Evolutionary conservation across 2,888 invertebrate species (phyloP).

Genomic region (Drosophila quinaria): DNA sequence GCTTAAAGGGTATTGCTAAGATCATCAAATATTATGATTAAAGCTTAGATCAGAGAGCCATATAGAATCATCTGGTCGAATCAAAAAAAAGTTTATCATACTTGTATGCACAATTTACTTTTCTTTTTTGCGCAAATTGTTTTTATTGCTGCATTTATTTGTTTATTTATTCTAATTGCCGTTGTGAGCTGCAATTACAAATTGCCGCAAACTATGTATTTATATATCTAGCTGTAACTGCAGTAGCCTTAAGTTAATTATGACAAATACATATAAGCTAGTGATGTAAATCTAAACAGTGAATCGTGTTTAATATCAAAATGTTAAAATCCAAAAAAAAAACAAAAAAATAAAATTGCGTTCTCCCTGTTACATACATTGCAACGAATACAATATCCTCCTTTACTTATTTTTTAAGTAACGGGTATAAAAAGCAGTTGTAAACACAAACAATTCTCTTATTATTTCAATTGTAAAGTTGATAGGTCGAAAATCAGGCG

Average conservation of each 20-base stretch:
- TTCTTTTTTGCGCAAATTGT: neutral
- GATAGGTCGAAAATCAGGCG: too few species aligned
- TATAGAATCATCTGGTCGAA: neutral
- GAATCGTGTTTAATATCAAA: too few species aligned
- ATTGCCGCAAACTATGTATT: neutral
- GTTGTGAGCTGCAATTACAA: slow-evolving; percentile 1
- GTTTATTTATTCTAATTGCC: slow-evolving; percentile 6
- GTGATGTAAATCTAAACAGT: too few species aligned
- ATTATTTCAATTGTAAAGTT: too few species aligned
- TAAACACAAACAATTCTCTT: too few species aligned
- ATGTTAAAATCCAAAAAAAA: too few species aligned
- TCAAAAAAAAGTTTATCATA: neutral
- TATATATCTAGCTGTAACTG: slow-evolving; percentile 2
- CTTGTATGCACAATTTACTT: neutral
- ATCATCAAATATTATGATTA: neutral
- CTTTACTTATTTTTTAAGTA: too few species aligned
- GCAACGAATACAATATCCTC: too few species aligned
- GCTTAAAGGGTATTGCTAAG: neutral
- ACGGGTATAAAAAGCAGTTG: too few species aligned
- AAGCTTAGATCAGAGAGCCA: neutral
- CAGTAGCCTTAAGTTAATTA: slow-evolving; percentile 6
- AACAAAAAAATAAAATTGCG: too few species aligned
- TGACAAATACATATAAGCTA: neutral
- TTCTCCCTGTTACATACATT: too few species aligned
- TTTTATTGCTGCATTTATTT: slow-evolving; percentile 7